phyloP scores from a whole-genome alignment of 2,888 invertebrate genomes.

The Apamea anceps region DNA sequence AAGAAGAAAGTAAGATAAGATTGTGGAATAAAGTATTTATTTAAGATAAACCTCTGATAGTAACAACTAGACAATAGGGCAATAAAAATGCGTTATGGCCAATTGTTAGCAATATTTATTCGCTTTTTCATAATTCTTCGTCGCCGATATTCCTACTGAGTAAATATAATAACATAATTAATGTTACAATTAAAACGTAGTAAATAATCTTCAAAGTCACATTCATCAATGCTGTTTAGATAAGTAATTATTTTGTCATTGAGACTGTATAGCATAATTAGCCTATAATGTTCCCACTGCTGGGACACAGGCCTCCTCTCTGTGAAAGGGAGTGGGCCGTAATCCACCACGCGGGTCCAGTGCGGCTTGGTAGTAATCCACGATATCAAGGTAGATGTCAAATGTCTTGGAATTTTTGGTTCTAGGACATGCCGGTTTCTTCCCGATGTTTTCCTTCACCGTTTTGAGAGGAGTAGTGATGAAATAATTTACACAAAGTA shows the following conservation, averaged over 20 bases:
- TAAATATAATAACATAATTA: neutral
- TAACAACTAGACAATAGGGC: neutral
- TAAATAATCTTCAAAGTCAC: neutral
- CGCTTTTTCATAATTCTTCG: neutral
- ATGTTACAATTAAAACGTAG: neutral
- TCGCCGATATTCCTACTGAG: neutral
- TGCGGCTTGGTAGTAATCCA: neutral
- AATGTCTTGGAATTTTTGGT: neutral
- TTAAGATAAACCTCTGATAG: neutral
- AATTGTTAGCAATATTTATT: conserved; percentile 10
- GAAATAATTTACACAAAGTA: no score
- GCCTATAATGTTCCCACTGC: neutral
- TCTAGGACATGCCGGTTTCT: neutral
- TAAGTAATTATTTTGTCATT: neutral
- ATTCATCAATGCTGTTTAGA: neutral
- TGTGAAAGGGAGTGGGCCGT: neutral
- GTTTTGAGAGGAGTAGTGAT: neutral
- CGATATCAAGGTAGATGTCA: neutral
- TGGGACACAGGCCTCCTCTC: neutral
- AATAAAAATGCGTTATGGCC: neutral
- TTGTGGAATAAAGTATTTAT: conserved; percentile 1
- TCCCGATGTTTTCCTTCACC: neutral
- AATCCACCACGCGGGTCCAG: neutral
- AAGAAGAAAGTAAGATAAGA: conserved; percentile 15
- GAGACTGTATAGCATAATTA: neutral